Base-by-base conservation (phyloP, 1,140 invertebrate species). In the Reticulitermes speratus region DNA sequence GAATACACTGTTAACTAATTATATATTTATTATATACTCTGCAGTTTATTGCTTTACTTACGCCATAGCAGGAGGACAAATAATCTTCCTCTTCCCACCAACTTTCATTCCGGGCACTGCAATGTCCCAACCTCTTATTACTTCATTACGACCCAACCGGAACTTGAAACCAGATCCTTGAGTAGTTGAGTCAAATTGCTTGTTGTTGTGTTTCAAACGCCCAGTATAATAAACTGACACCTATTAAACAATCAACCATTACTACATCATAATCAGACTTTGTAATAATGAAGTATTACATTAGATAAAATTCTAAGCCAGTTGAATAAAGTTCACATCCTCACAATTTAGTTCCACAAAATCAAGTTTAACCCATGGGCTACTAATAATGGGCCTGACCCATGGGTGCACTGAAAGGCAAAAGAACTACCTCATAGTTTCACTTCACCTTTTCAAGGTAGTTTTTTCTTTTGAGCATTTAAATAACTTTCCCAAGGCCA, bases 101-200 rank as follows among this genome's bases (percentile, higher is more conserved):
- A 98, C 95, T 92, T 97, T 98, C 97, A 98, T 97, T 87, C 97
- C 97, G 88, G 90, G 89, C 14, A 99, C 91, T 52, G 97, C 98
- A 85, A 96, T 90, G 90, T 99, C 97, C 97, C 97, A 98, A 45
- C 97, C 98, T 89, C 95, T 95, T 88, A 99, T 98, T 0, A 98
- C 97, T 91, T 98, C 96, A 83, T 95, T 95, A 82, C 93, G 93
- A 0, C 97, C 97, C 23, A 99, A 90, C 32, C 93, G 92, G 91
- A 98, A 98, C 90, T 95, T 96, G 89, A 98, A 98, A 0, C 96
- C 96, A 48, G 94, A 93, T 21, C 96, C 97, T 87, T 95, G 92
- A 7, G 90, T 91, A 44, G 94, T 92, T 83, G 94, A 92, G 90
- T 97, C 96, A 89, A 98, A 97, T 88, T 83, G 59, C 90, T 97